Base-by-base conservation (phyloP, 2,888 invertebrate genomes). In the Entomobrya multifasciata region DNA sequence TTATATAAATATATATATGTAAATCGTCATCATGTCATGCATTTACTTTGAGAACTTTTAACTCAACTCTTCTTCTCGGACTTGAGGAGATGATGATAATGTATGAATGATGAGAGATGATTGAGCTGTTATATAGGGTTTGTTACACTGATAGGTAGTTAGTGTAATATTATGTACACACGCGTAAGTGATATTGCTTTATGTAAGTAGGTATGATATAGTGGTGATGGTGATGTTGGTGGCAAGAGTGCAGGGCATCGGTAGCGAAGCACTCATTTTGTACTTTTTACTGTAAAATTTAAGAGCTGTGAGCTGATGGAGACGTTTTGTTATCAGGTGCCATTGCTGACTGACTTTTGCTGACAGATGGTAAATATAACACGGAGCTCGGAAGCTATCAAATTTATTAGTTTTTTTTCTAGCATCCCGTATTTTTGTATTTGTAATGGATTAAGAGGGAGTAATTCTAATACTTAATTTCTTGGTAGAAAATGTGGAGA, bases 291-390 rank as follows among this genome's bases (percentile, higher is more conserved):
- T 6, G 8, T 36, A 36, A 44, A 70, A 76, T 77, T 78, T 25
- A 70, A 60, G 36, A 36, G 36, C 36, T 36, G 36, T 36, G 36
- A 36, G 86, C 79, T 84, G 89, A 89, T 88, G 87, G 87, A 88
- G 88, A 88, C 89, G 86, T 86, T 85, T 76, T 86, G 82, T 88
- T 87, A 87, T 87, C 86, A 87, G 89, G 89, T 87, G 85, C 86
- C 86, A 85, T 60, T 87, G 78, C 87, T 86, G 88, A 88, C 89
- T 36, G 36, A 36, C 36, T 36, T 36, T 6, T 36, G 36, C 87
- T 86, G 88, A 88, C 89, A 90, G 88, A 88, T 90, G 89, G 89
- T 88, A 83, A 90, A 87, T 88, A 86, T 72, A 79, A 72, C 65
- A 76, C 52, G 36, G 27, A 62, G 76, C 76, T 76, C 83, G 65